phyloP scores from a whole-genome alignment of 1,140 invertebrate genomes.

The Drepana arcuata region DNA sequence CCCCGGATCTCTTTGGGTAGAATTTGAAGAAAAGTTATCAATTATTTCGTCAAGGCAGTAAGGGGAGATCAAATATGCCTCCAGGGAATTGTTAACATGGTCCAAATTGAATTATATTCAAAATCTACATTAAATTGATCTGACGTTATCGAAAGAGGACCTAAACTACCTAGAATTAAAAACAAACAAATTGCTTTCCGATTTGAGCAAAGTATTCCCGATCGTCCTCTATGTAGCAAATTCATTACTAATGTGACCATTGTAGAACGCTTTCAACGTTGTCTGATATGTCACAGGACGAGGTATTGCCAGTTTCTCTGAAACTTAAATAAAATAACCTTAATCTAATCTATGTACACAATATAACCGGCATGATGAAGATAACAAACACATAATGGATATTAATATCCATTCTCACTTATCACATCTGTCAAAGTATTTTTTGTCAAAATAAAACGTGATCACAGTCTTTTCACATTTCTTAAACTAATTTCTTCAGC shows the following conservation, averaged over 20 bases:
- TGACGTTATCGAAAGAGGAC: too few relatives aligned
- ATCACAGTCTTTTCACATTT: constrained; percentile 63
- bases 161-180: too few relatives aligned
- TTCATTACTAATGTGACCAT: constrained; percentile 1
- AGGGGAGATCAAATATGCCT: too few relatives aligned
- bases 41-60: too few relatives aligned
- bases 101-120: too few relatives aligned
- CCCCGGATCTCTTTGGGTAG: too few relatives aligned
- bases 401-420: too few relatives aligned
- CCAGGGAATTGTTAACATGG: too few relatives aligned
- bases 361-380: constrained; percentile 1
- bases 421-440: too few relatives aligned
- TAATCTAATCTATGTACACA: constrained; percentile 13
- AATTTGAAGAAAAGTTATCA: too few relatives aligned
- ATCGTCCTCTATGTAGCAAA: constrained; percentile 14
- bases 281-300: constrained; percentile 26
- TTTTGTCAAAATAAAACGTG: constrained; percentile 41
- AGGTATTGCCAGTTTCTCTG: constrained; percentile 14
- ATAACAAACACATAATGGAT: too few relatives aligned
- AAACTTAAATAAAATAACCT: constrained; percentile 14
- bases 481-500: constrained; percentile 28
- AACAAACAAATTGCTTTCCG: constrained; percentile 43
- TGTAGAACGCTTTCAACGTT: constrained; percentile 29
- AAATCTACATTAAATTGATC: too few relatives aligned
- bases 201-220: constrained; percentile 40